Evolutionary conservation across 2,113 vertebrate species (phyloP).

Genomic region (Cephalopterus ornatus): DNA sequence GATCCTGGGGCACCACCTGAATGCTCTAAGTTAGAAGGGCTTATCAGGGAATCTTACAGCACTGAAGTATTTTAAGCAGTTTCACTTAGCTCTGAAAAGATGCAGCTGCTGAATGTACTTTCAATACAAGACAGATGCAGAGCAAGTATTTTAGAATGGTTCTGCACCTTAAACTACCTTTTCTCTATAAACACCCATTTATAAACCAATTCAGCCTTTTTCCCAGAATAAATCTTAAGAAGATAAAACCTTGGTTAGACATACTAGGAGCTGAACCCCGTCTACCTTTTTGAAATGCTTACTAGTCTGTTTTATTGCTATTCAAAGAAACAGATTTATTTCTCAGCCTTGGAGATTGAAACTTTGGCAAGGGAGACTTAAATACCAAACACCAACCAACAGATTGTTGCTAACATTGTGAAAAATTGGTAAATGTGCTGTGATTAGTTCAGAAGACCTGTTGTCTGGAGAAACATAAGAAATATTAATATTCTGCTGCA

Average conservation of each 20-base stretch:
- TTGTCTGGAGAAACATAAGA: background rate
- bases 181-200: background rate
- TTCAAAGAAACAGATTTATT: conserved; percentile 61
- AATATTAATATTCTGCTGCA: background rate
- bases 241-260: background rate
- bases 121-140: background rate
- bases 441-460: background rate
- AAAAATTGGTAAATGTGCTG: conserved; percentile 16
- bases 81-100: conserved; percentile 7
- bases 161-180: conserved; percentile 15
- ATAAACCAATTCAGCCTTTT: conserved; percentile 18
- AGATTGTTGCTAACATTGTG: background rate
- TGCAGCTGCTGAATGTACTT: background rate
- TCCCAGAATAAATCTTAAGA: background rate
- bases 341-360: conserved; percentile 59
- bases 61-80: background rate
- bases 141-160: background rate
- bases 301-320: conserved; percentile 29
- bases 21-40: background rate
- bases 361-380: conserved; percentile 47
- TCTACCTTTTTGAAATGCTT: conserved; percentile 8
- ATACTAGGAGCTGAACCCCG: background rate
- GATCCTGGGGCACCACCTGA: background rate
- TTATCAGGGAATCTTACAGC: background rate
- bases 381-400: conserved; percentile 28